Evolutionary conservation across 2,797 vertebrate genomes (phyloP).

Genomic region (Melanitta fusca): DNA sequence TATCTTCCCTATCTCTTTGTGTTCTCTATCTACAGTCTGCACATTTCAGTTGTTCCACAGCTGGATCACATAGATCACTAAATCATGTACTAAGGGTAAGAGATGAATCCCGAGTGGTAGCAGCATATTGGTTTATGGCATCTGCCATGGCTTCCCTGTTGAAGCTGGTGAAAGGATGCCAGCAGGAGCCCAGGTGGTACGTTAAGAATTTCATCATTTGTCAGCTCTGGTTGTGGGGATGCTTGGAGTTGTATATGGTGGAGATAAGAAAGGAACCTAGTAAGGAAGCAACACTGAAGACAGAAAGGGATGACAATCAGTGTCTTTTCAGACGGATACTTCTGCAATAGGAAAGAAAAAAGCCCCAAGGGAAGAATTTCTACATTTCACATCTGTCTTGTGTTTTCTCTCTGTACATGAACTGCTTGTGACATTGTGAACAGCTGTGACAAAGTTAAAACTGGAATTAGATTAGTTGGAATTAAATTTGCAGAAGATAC

Average conservation of each 20-base stretch:
- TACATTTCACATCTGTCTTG: not conserved
- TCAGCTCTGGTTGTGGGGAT: not conserved
- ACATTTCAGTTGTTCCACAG: not conserved
- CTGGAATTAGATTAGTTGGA: not conserved
- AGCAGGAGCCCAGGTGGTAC: not conserved
- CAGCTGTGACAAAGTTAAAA: not conserved
- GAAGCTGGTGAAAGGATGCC: not conserved
- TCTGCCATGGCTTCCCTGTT: not conserved
- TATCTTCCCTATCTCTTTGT: not conserved
- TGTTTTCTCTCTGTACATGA: not conserved
- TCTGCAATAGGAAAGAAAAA: not conserved
- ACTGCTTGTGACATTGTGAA: not conserved
- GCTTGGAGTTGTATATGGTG: not conserved
- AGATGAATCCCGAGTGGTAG: not conserved
- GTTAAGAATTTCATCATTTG: not conserved
- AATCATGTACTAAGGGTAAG: not conserved
- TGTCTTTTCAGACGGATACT: not conserved
- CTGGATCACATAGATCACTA: not conserved
- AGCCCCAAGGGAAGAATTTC: not conserved
- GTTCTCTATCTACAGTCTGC: not conserved
- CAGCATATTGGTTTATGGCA: not conserved
- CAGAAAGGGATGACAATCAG: not conserved
- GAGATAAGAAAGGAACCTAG: not conserved
- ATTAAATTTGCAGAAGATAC: not conserved
- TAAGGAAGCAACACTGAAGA: not conserved